These are phyloP conservation scores for Hyphantria cunea DNA, from an alignment of 1,140 invertebrate species.

Conservation along the genomic window DNA sequence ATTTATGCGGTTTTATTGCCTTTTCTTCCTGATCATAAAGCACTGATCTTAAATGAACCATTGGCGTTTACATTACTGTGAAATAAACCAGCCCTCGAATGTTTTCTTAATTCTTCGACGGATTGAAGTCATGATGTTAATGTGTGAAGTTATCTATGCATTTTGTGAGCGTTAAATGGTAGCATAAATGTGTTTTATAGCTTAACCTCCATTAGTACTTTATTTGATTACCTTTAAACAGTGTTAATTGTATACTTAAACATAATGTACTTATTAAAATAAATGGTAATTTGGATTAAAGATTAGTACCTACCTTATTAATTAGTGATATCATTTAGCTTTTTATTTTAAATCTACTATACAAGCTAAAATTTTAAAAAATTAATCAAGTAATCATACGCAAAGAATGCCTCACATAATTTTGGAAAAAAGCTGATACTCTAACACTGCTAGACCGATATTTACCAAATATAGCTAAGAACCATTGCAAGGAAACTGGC, in stretches of 20 bases:
- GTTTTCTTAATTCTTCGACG: background rate
- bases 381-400: too few relatives aligned
- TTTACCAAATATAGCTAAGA: too few relatives aligned
- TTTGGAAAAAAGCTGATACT: too few relatives aligned
- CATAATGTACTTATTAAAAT: background rate
- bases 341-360: too few relatives aligned
- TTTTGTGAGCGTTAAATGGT: constrained; percentile 9
- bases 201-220: constrained; percentile 7
- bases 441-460: too few relatives aligned
- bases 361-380: too few relatives aligned
- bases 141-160: constrained; percentile 22
- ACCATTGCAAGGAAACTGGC: too few relatives aligned
- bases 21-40: constrained; percentile 55
- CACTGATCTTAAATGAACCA: constrained; percentile 23
- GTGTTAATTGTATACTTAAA: constrained; percentile 8
- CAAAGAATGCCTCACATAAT: too few relatives aligned
- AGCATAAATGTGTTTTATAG: constrained; percentile 11
- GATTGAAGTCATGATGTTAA: background rate
- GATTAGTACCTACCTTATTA: too few relatives aligned
- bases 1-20: constrained; percentile 51
- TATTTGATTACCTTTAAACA: constrained; percentile 11
- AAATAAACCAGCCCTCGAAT: constrained; percentile 23
- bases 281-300: background rate
- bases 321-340: too few relatives aligned
- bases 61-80: constrained; percentile 28